phyloP scores from a whole-genome alignment of 2,113 vertebrate species.

The Seriola rivoliana region DNA sequence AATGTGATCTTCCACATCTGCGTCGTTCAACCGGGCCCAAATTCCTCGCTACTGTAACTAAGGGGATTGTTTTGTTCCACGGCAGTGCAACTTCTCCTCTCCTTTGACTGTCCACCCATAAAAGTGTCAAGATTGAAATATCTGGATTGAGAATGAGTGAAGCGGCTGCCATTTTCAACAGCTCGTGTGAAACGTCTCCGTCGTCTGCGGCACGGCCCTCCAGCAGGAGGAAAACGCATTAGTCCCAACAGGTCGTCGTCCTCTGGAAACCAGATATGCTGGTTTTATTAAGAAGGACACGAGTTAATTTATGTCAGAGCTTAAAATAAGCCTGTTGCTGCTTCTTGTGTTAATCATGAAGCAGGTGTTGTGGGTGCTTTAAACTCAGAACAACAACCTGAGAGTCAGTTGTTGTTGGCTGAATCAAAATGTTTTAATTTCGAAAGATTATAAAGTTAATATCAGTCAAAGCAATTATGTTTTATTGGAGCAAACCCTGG shows the following conservation, averaged over 20 bases:
- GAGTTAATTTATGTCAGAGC: slow-evolving; percentile 82
- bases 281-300: slow-evolving; percentile 80
- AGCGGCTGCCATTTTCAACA: slow-evolving; percentile 74
- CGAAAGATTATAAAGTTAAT: slow-evolving; percentile 42
- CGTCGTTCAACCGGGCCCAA: slow-evolving; percentile 60
- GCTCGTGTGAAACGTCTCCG: slow-evolving; percentile 69
- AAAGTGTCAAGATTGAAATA: slow-evolving; percentile 85
- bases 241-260: slow-evolving; percentile 59
- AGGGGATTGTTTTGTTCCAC: slow-evolving; percentile 79
- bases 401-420: background rate
- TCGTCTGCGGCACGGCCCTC: slow-evolving; percentile 45
- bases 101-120: slow-evolving; percentile 80
- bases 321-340: slow-evolving; percentile 76
- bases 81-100: slow-evolving; percentile 72
- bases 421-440: slow-evolving; percentile 27
- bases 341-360: slow-evolving; percentile 75
- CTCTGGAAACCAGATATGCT: slow-evolving; percentile 80
- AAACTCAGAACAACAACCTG: slow-evolving; percentile 43
- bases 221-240: slow-evolving; percentile 85
- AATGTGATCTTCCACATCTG: slow-evolving; percentile 85
- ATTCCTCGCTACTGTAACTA: slow-evolving; percentile 84
- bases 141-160: slow-evolving; percentile 77
- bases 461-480: slow-evolving; percentile 42
- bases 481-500: slow-evolving; percentile 30
- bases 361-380: slow-evolving; percentile 76